Evolutionary conservation across 1,140 invertebrate species (phyloP).

Genomic region (Myzus persicae): DNA sequence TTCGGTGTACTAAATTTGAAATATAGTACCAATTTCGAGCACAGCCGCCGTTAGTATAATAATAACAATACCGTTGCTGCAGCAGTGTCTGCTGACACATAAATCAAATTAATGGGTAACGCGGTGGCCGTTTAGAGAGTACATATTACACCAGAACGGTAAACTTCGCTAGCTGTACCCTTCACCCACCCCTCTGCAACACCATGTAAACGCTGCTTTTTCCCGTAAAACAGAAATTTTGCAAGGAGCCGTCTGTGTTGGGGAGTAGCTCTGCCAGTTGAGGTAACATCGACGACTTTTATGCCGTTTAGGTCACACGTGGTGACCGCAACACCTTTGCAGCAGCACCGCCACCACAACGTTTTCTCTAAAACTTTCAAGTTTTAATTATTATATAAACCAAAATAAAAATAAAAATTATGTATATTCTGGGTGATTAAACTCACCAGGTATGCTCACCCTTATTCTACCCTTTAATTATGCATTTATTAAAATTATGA

Average conservation of each 20-base stretch:
- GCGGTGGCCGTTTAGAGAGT: constrained; percentile 21
- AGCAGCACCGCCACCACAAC: neutral
- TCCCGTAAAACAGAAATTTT: neutral
- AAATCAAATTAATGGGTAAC: constrained; percentile 26
- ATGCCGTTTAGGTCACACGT: neutral
- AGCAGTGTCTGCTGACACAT: neutral
- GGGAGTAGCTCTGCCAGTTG: neutral
- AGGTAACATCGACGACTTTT: neutral
- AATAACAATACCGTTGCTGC: neutral
- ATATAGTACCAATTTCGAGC: neutral
- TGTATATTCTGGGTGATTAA: neutral
- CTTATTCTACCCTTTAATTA: neutral
- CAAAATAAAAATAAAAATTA: too few relatives aligned
- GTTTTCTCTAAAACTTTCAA: neutral
- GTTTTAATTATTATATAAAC: neutral
- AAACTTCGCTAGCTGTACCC: neutral
- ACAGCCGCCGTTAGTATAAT: neutral
- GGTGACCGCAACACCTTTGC: neutral
- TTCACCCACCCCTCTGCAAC: neutral
- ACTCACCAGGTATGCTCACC: neutral
- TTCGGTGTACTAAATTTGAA: neutral
- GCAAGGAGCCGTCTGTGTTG: neutral
- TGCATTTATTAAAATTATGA: neutral
- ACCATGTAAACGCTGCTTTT: neutral
- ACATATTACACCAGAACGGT: neutral